Evolutionary conservation across 2,113 vertebrate species (phyloP).

Genomic region (Gymnogyps californianus): DNA sequence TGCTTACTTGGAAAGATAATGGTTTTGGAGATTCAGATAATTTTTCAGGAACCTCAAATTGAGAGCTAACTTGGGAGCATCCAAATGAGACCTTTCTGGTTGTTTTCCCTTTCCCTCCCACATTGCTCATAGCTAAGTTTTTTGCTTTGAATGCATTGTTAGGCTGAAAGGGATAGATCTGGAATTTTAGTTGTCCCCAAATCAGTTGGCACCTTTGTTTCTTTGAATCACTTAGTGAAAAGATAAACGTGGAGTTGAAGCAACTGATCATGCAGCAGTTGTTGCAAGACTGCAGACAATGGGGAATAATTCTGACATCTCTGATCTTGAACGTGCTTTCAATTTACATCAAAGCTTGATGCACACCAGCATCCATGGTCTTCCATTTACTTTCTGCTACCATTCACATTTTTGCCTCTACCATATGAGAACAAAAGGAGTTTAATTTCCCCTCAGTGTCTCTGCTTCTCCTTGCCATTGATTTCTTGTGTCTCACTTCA

Average conservation of each 20-base stretch:
- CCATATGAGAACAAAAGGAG: neutral
- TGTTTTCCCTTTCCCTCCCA: neutral
- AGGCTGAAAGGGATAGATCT: neutral
- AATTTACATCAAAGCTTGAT: neutral
- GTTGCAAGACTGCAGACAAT: neutral
- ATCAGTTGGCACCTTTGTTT: neutral
- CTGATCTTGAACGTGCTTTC: neutral
- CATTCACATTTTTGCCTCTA: neutral
- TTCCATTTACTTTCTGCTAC: neutral
- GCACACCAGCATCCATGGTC: neutral
- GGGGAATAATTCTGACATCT: conserved; percentile 57
- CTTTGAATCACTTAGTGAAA: neutral
- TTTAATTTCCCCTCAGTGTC: neutral
- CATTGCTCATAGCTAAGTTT: neutral
- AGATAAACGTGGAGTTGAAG: neutral
- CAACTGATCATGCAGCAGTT: neutral
- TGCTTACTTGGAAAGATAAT: neutral
- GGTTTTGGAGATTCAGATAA: neutral
- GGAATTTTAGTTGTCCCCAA: neutral
- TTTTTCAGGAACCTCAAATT: neutral
- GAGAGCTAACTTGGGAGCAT: neutral
- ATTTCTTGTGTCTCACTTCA: neutral
- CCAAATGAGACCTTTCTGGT: neutral
- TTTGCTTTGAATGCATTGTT: neutral
- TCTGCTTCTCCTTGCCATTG: neutral